phyloP scores from a whole-genome alignment of 2,797 vertebrate genomes.

The Etheostoma perlongum region DNA sequence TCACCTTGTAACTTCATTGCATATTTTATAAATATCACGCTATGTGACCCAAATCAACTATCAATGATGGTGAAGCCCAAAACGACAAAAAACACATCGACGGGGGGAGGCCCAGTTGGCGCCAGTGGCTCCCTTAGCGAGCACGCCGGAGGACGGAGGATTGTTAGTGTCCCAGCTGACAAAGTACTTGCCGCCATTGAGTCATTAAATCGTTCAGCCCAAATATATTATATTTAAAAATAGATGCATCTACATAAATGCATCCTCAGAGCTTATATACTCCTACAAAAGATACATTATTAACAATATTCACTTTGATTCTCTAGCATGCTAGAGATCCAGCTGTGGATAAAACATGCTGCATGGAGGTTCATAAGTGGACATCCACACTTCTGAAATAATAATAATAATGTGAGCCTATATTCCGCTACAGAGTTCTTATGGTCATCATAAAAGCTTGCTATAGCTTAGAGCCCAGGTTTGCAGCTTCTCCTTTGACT shows the following conservation, averaged over 20 bases:
- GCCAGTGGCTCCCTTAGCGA: no score
- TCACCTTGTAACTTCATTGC: no score
- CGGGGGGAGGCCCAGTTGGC: no score
- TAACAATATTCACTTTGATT: no score
- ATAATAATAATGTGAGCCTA: not conserved
- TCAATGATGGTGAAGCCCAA: no score
- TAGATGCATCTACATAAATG: not conserved
- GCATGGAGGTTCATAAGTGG: not conserved
- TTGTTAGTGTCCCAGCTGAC: no score
- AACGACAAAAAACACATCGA: no score
- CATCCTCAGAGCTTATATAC: not conserved
- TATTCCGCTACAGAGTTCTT: not conserved
- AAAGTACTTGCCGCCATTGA: no score
- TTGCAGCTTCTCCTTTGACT: not conserved
- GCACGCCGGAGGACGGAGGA: no score
- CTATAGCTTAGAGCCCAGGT: not conserved
- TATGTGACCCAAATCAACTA: no score
- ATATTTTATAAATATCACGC: no score
- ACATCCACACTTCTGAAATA: slow-evolving; percentile 10
- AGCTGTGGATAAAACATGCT: not conserved
- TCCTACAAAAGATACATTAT: not conserved
- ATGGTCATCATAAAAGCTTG: not conserved
- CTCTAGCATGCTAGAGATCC: not conserved
- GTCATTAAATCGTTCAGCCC: no score
- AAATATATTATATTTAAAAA: not conserved